Conservation (phyloP, 2,797 vertebrate genomes). For the Neosalanx taihuensis region DNA sequence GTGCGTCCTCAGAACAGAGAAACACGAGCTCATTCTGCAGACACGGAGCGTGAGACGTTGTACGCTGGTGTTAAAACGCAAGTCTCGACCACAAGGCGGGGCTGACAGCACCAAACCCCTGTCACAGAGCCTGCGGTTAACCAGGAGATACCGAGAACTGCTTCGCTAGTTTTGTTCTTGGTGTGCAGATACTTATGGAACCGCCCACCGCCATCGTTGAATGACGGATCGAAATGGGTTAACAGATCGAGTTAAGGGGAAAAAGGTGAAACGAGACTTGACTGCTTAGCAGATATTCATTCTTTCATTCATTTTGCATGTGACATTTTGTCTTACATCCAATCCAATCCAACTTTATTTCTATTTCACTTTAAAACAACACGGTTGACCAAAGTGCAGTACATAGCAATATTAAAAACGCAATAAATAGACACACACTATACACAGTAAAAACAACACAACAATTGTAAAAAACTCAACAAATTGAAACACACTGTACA, state of each 20-base stretch:
- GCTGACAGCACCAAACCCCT: slow-evolving; percentile 29
- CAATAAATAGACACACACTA: too few species aligned
- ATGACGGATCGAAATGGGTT: slow-evolving; percentile 30
- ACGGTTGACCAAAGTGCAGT: too few species aligned
- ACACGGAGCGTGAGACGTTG: slow-evolving; percentile 26
- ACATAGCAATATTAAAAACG: too few species aligned
- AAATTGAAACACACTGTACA: too few species aligned
- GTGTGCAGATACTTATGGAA: slow-evolving; percentile 16
- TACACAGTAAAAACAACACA: too few species aligned
- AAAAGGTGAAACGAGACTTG: not conserved
- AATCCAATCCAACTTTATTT: too few species aligned
- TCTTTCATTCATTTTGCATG: too few species aligned
- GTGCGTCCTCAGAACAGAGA: slow-evolving; percentile 34
- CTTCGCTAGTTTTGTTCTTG: slow-evolving; percentile 63
- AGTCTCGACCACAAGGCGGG: slow-evolving; percentile 34
- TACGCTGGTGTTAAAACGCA: slow-evolving; percentile 1
- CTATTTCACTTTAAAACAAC: too few species aligned
- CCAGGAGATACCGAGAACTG: not conserved
- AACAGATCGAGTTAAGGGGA: not conserved
- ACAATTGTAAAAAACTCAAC: too few species aligned
- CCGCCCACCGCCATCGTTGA: slow-evolving; percentile 28
- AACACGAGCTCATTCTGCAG: slow-evolving; percentile 37
- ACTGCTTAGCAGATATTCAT: not conserved
- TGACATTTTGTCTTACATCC: not conserved
- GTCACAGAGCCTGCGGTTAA: slow-evolving; percentile 56